Base-by-base conservation (phyloP, 2,888 invertebrate genomes). In the Trichacis sp. region DNA sequence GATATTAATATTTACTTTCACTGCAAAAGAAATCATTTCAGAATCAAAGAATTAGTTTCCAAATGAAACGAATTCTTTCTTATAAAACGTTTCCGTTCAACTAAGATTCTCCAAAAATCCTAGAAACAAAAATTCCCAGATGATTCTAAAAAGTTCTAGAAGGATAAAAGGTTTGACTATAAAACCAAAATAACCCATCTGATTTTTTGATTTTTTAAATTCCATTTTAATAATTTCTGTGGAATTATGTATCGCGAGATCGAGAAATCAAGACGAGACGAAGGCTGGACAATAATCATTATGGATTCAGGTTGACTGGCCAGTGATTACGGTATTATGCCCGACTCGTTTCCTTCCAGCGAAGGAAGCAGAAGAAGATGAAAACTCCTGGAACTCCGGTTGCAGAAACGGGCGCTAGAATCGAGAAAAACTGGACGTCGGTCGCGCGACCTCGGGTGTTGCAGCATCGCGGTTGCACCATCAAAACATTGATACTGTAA, bases 271-370 rank as follows among this genome's bases (percentile, higher is more conserved):
- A 46, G 47, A 33, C 14, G 38, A 46, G n/a, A 36, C 45, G 55
- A 52, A 50, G 50, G 49, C 47, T 47, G 51, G 49, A 53, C 58
- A 67, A 64, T 69, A 65, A 71, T 73, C 71, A 64, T 74, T 71
- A 72, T 60, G 70, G 69, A 71, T 71, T 68, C 64, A 63, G 60
- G 72, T 72, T 70, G 69, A 66, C 68, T 69, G 70, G 66, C 69
- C 71, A 65, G 67, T 71, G 72, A 76, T 76, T 75, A 73, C 68
- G 57, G 71, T 69, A 68, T 73, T 72, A 70, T 58, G 63, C 58
- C 38, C 52, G 64, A 58, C 64, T 62, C 57, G 63, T 56, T 69
- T 60, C 57, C 47, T 58, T 48, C 36, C 46, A 45, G 52, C 53
- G 48, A 29, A 51, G 57, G 48, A 46, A 30, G 38, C 18, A 42